Conservation (phyloP, 1,140 invertebrate genomes). For the Matsumurasca onukii region DNA sequence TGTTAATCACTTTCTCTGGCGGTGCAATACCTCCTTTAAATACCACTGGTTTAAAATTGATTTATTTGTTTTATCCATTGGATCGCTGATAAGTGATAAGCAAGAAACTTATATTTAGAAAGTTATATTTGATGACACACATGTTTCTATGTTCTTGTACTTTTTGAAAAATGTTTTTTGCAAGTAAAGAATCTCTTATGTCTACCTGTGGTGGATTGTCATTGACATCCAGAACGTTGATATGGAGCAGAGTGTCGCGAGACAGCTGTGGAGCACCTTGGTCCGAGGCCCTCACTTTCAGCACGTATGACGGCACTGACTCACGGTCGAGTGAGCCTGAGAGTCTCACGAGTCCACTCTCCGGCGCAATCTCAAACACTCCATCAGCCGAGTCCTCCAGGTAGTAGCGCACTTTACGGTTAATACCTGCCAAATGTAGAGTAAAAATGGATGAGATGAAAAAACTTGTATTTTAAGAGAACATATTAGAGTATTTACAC, state of each 20-base stretch:
- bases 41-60: no score
- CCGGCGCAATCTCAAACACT: conserved; percentile 70
- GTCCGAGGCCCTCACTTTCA: conserved; percentile 80
- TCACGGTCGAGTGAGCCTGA: conserved; percentile 84
- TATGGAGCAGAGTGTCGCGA: conserved; percentile 55
- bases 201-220: conserved; percentile 80
- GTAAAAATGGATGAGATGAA: conserved; percentile 4
- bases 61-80: no score
- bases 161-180: no score
- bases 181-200: no score
- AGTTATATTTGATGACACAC: no score
- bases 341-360: conserved; percentile 81
- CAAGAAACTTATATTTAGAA: no score
- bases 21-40: no score
- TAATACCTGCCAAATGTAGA: conserved; percentile 51
- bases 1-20: no score
- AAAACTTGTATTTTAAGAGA: no score
- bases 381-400: conserved; percentile 66
- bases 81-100: no score
- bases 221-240: conserved; percentile 81
- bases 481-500: not conserved
- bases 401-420: conserved; percentile 80
- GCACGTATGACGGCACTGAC: conserved; percentile 77
- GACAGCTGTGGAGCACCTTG: conserved; percentile 69
- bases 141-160: no score